phyloP scores from a whole-genome alignment of 2,888 invertebrate species.

The Cephus runcator region DNA sequence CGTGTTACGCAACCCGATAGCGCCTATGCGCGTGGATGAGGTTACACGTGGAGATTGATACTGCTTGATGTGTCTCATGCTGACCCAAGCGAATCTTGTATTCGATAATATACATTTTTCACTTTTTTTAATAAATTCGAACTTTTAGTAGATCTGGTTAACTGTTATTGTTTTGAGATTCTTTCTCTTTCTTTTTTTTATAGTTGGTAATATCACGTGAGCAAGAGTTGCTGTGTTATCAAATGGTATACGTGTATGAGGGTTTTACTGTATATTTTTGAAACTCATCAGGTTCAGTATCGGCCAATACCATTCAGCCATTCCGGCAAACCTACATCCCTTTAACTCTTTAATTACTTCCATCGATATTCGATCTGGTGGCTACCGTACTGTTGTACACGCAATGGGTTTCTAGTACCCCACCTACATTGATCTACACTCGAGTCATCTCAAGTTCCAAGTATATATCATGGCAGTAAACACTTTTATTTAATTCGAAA shows the following conservation, averaged over 20 bases:
- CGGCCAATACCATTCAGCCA: neutral
- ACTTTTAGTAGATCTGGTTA: neutral
- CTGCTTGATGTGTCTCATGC: neutral
- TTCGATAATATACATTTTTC: neutral
- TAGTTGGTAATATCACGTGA: neutral
- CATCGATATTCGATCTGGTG: neutral
- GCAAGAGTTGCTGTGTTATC: neutral
- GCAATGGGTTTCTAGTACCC: neutral
- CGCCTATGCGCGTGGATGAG: neutral
- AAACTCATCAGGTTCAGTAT: neutral
- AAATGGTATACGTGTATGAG: neutral
- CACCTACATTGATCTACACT: neutral
- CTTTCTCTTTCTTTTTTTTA: neutral
- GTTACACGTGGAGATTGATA: neutral
- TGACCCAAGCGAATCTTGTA: neutral
- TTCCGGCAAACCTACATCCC: neutral
- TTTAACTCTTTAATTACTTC: neutral
- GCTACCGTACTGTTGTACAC: neutral
- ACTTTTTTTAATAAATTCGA: neutral
- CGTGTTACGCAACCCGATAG: neutral
- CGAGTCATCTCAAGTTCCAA: neutral
- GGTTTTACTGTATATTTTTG: neutral
- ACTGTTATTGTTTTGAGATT: neutral
- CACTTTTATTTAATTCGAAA: neutral
- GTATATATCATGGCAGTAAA: neutral